These are phyloP conservation scores for Muschampia plurimacula DNA, from an alignment of 2,888 invertebrate genomes.

Conservation along the genomic window DNA sequence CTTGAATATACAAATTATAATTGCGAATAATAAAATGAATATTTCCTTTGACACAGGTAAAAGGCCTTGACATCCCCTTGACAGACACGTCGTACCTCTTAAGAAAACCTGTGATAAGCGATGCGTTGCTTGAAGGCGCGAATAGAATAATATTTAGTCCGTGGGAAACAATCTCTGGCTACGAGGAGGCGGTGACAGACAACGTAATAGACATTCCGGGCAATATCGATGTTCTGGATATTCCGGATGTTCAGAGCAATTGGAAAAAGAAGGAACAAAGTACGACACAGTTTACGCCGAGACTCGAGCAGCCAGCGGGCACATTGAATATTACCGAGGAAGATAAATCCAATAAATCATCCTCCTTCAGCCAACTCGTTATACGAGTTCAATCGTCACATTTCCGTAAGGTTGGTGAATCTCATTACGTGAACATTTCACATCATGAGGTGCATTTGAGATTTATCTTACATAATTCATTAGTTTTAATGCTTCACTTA, in stretches of 20 bases:
- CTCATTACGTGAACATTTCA: not conserved
- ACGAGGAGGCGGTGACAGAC: slow-evolving; percentile 76
- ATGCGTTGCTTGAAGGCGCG: slow-evolving; percentile 80
- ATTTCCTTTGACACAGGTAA: slow-evolving; percentile 60
- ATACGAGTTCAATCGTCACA: slow-evolving; percentile 80
- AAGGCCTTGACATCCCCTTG: slow-evolving; percentile 77
- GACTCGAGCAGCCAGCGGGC: slow-evolving; percentile 72
- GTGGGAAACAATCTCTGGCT: slow-evolving; percentile 80
- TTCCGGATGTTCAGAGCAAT: slow-evolving; percentile 57
- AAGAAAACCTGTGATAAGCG: slow-evolving; percentile 73
- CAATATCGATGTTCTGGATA: slow-evolving; percentile 62
- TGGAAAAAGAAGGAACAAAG: slow-evolving; percentile 63
- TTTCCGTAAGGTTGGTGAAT: slow-evolving; percentile 71
- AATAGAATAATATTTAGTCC: slow-evolving; percentile 85
- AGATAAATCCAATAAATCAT: slow-evolving; percentile 81
- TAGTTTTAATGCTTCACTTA: not conserved
- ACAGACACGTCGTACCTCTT: slow-evolving; percentile 64
- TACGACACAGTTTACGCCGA: slow-evolving; percentile 59
- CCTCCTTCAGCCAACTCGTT: slow-evolving; percentile 80
- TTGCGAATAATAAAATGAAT: not conserved
- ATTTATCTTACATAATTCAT: not conserved
- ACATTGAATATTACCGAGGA: slow-evolving; percentile 79
- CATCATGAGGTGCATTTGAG: slow-evolving; percentile 1
- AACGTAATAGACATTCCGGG: slow-evolving; percentile 79
- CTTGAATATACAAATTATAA: not conserved